phyloP scores from a whole-genome alignment of 2,113 vertebrate species.

The Phrynosoma blainvillii region DNA sequence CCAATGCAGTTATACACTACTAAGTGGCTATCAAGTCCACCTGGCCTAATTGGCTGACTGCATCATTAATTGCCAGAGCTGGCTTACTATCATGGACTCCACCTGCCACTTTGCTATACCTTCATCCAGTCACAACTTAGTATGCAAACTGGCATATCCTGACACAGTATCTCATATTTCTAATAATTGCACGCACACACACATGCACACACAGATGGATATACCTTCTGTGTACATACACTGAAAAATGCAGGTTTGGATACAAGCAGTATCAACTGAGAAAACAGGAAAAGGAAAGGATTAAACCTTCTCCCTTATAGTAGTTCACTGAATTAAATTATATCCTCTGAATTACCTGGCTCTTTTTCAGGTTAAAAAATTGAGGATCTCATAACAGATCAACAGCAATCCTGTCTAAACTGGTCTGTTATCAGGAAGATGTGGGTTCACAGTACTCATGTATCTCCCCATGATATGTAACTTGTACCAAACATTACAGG shows the following conservation, averaged over 20 bases:
- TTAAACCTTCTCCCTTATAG: neutral
- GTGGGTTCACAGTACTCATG: neutral
- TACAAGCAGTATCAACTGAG: neutral
- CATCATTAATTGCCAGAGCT: too few species aligned
- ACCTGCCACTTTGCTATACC: too few species aligned
- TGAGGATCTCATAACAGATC: neutral
- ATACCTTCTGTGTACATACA: neutral
- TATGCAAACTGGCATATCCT: too few species aligned
- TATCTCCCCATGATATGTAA: neutral
- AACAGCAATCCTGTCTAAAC: neutral
- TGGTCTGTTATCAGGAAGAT: neutral
- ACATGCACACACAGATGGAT: neutral
- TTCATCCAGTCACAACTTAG: too few species aligned
- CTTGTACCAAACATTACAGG: too few species aligned
- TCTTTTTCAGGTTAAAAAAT: too few species aligned
- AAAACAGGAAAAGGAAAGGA: neutral
- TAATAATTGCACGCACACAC: too few species aligned
- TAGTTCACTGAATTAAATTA: neutral
- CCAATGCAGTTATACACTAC: too few species aligned
- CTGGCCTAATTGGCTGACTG: too few species aligned
- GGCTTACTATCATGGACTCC: too few species aligned
- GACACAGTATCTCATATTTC: neutral
- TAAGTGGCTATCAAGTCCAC: too few species aligned
- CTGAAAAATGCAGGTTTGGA: neutral
- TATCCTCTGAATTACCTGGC: too few species aligned